Percentiles rank a stretch among this genome's conserved stretches.
Evolutionary conservation across 2,888 invertebrate genomes (phyloP).

Genomic region (Amphiduros pacificus): DNA sequence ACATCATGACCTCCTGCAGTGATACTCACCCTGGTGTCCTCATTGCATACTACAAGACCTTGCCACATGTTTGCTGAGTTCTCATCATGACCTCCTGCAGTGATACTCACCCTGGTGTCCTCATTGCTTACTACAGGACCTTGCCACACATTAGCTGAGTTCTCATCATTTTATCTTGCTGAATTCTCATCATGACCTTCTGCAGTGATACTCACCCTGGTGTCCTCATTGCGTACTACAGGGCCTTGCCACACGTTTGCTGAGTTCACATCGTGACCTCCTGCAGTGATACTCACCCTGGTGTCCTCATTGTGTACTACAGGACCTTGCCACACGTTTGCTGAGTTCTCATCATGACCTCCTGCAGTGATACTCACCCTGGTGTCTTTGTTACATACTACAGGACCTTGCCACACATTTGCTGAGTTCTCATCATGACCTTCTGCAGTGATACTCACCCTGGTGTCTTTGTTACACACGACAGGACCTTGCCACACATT

Average conservation of each 20-base stretch:
- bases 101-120: constrained; percentile 47
- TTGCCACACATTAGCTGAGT: constrained; percentile 44
- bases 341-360: background rate
- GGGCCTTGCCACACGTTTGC: constrained; percentile 47
- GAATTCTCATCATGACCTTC: too few species aligned
- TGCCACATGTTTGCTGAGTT: constrained; percentile 37
- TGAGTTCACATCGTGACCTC: background rate
- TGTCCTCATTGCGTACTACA: constrained; percentile 49
- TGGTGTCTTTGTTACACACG: constrained; percentile 48
- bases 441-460: too few species aligned
- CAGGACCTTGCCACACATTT: constrained; percentile 48
- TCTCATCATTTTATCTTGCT: too few species aligned
- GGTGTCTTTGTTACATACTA: constrained; percentile 50
- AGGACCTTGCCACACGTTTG: constrained; percentile 47
- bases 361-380: too few species aligned
- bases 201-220: constrained; percentile 41
- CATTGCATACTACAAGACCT: constrained; percentile 50
- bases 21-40: constrained; percentile 45
- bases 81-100: too few species aligned
- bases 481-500: constrained; percentile 49
- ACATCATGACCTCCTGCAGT: background rate
- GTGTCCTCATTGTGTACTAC: constrained; percentile 50
- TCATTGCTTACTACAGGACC: constrained; percentile 52
- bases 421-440: too few species aligned
- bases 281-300: constrained; percentile 40